phyloP scores from a whole-genome alignment of 2,797 vertebrate species.

The Phrynocephalus guinanensis region DNA sequence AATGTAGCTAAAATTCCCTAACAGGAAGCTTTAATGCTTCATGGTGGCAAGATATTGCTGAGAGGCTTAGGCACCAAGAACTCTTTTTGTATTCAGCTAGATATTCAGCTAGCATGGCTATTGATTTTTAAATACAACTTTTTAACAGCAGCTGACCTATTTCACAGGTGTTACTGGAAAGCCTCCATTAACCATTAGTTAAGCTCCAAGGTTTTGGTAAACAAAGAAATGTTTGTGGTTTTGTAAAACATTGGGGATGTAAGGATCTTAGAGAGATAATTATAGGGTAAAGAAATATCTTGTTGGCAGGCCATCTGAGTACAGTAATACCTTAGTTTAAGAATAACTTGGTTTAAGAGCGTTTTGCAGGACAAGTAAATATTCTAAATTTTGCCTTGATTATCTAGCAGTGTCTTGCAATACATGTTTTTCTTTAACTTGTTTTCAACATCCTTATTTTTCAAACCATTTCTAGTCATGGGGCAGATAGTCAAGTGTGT shows the following conservation, averaged over 20 bases:
- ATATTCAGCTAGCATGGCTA: neutral
- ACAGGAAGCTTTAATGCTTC: neutral
- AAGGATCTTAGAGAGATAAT: slow-evolving; percentile 6
- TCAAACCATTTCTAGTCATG: too few relatives aligned
- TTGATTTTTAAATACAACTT: slow-evolving; percentile 12
- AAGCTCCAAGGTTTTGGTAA: slow-evolving; percentile 6
- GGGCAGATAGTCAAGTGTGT: too few relatives aligned
- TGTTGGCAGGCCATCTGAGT: accelerated
- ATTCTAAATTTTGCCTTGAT: too few relatives aligned
- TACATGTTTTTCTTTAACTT: too few relatives aligned
- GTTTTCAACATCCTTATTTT: too few relatives aligned
- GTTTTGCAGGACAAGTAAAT: too few relatives aligned
- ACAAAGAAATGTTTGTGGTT: slow-evolving; percentile 25
- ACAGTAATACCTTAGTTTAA: neutral
- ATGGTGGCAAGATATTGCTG: neutral
- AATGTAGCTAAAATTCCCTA: neutral
- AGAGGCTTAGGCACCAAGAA: neutral
- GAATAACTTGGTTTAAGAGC: too few relatives aligned
- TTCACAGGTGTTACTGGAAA: slow-evolving; percentile 13
- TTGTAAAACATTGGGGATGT: neutral
- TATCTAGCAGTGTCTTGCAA: too few relatives aligned
- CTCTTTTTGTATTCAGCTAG: neutral
- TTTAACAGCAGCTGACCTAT: neutral
- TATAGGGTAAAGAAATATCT: slow-evolving; percentile 33
- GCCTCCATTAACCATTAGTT: slow-evolving; percentile 18